Base-by-base conservation (phyloP, 2,113 vertebrate species). In the Lanius ludovicianus region DNA sequence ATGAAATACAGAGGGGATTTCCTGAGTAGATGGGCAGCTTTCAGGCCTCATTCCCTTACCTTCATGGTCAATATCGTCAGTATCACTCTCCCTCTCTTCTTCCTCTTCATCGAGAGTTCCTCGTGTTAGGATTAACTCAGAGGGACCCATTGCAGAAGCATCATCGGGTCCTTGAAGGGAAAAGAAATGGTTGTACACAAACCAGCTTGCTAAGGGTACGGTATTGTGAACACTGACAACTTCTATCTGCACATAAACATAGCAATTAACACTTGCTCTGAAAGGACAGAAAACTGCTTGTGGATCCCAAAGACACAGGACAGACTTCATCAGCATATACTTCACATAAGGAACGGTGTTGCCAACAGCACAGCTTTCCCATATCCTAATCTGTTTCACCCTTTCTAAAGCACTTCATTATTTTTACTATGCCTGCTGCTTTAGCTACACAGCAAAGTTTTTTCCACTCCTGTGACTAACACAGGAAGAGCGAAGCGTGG, bases 61-160 rank as follows among this genome's bases (percentile, higher is more conserved):
- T n/a, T 89, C 94, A 91, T 99, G 99, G 94, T 99, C 99, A 35
- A 99, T 98, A 93, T 99, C 99, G 17, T 99, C 99, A 1, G 98
- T 99, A 90, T 99, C 99, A 5, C 98, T 99, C 73, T 98, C 98
- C 42, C 44, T 95, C 12, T 98, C 98, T 35, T 99, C 98, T 31
- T 99, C 98, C 4, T 97, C 98, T 4, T 98, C 98, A n/a, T 98
- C 96, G 10, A 90, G 94, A 91, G 97, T 98, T 83, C 99, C 99
- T 4, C 99, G 98, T 7, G 96, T 99, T 91, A 99, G 98, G 97
- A 99, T 99, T 92, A 99, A 95, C 82, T 99, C 98, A 23, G 99
- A 99, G 84, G 99, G 98, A 24, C 98, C 98, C 87, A 95, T 69
- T 6, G 92, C 91, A 27, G 98, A 90, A 81, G 88, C 80, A 60